Percentiles rank a stretch among this genome's conserved stretches.
Conservation (phyloP, 2,797 vertebrate genomes). For the Anolis apletophallus region DNA sequence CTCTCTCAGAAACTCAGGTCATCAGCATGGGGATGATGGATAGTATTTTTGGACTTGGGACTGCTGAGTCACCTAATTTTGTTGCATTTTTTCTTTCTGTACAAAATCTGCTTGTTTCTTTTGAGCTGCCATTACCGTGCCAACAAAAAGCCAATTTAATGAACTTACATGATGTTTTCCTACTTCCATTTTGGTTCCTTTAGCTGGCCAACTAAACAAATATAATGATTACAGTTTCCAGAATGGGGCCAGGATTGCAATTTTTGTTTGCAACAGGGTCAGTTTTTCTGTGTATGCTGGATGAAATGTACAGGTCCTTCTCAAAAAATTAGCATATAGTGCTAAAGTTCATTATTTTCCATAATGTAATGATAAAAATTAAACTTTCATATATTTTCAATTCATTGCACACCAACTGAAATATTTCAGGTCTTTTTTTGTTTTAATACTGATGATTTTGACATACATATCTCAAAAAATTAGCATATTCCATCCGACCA, state of each 20-base stretch:
- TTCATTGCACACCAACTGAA: too few species aligned
- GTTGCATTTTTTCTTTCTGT: background rate
- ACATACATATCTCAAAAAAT: too few species aligned
- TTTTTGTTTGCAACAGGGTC: background rate
- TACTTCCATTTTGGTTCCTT: background rate
- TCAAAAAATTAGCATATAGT: too few species aligned
- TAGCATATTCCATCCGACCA: too few species aligned
- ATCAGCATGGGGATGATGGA: background rate
- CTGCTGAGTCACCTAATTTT: background rate
- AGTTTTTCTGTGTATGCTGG: background rate
- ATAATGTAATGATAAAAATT: too few species aligned
- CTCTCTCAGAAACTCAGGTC: background rate
- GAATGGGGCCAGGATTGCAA: background rate
- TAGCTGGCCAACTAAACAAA: background rate
- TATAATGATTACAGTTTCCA: background rate
- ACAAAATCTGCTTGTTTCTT: background rate
- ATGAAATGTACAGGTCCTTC: too few species aligned
- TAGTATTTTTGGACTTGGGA: background rate
- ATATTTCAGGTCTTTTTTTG: too few species aligned
- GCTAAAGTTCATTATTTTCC: too few species aligned
- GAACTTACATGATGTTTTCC: background rate
- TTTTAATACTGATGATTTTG: too few species aligned
- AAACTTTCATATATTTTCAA: too few species aligned
- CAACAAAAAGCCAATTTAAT: background rate
- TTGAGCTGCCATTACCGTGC: background rate